Evolutionary conservation across 2,888 invertebrate genomes (phyloP).

Genomic region (Agrotis segetum): DNA sequence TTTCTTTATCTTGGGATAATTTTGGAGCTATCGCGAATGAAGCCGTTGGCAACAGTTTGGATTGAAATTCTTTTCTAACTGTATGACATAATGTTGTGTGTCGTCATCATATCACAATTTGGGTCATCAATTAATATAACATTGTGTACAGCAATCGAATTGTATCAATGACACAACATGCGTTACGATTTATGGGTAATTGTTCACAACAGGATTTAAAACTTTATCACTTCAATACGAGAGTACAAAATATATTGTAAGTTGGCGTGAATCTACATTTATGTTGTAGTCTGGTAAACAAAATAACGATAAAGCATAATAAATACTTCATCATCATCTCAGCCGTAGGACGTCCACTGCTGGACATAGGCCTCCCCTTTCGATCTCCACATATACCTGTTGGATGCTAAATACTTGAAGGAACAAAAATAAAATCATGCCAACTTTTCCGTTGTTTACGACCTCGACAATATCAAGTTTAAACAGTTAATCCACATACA

Average conservation of each 20-base stretch:
- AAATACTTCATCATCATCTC: no score
- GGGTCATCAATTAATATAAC: conserved; percentile 41
- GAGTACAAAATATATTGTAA: not conserved
- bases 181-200: conserved; percentile 32
- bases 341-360: no score
- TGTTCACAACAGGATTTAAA: not conserved
- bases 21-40: no score
- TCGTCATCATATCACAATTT: conserved; percentile 13
- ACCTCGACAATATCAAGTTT: not conserved
- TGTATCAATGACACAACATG: conserved; percentile 39
- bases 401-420: no score
- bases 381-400: no score
- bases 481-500: not conserved
- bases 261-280: not conserved
- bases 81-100: not conserved
- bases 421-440: conserved; percentile 1
- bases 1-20: no score
- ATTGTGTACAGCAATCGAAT: conserved; percentile 38
- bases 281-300: conserved; percentile 18
- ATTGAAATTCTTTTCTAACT: not conserved
- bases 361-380: no score
- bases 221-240: not conserved
- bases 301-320: conserved; percentile 12
- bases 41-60: no score
- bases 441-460: not conserved